Base-by-base conservation (phyloP, 2,797 vertebrate genomes). In the Gymnothorax javanicus region DNA sequence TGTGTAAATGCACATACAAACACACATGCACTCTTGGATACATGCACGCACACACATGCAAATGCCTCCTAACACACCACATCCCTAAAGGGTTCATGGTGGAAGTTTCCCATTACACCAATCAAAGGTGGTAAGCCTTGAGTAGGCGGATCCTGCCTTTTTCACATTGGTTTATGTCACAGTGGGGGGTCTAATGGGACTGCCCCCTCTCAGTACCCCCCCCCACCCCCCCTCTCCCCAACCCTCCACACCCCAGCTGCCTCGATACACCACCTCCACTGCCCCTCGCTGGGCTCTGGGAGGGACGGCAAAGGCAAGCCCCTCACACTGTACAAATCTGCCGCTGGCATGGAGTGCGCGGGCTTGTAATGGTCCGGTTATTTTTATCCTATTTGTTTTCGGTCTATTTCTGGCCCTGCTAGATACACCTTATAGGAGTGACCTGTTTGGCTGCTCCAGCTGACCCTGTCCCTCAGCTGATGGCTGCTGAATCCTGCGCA, bases 401-500 rank as follows among this genome's bases (percentile, higher is more conserved):
- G 1, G 64, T 75, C 82, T 87, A 87, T 83, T 87, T 83, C 20
- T 50, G 52, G 33, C 83, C 33, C 12, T 33, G 23, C 27, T 27
- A 67, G 67, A 3, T 43, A 43, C 82, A 59, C 11, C 77, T 67
- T 6, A 69, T 73, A 56, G 17, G 23, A 50, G 33, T n/a, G 11
- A 79, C 25, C 73, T 77, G 43, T 52, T 77, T 77, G 17, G 0
- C 23, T 77, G 33, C 23, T 17, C 52, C 1, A 77, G 20, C 33
- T 33, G 69, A 71, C 2, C 67, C 2, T 67, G 0, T 7, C 2
- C 17, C 6, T 62, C n/a, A 67, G 4, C n/a, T 20, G 62, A n/a
- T 7, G 4, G 62, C 15, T 0, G 5, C 20, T 67, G n/a, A n/a
- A 67, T n/a, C 9, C 20, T 67, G 23, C 8, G n/a, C 62, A n/a